These are phyloP conservation scores for Neoniphon sammara DNA, from an alignment of 2,797 vertebrate genomes.

Conservation along the genomic window DNA sequence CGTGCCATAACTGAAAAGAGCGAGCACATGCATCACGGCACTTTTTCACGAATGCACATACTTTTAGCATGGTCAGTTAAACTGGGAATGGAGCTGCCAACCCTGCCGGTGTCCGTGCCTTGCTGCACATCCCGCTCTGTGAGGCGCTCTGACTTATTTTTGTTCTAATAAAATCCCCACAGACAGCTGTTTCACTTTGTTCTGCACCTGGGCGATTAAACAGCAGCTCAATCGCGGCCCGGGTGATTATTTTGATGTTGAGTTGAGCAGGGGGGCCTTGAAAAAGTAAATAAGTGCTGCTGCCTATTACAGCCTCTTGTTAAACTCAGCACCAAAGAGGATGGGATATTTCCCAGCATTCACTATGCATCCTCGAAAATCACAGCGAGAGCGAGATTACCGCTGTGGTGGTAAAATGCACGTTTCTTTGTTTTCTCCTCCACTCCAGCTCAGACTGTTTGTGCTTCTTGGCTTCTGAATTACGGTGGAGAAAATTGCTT, in stretches of 20 bases:
- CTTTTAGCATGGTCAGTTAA: background rate
- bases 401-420: slow-evolving; percentile 8
- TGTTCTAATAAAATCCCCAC: slow-evolving; percentile 1
- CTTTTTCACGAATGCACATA: slow-evolving; percentile 1
- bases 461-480: slow-evolving; percentile 34
- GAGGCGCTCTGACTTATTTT: background rate
- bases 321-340: background rate
- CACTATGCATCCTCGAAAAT: background rate
- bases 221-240: slow-evolving; percentile 34
- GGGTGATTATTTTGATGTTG: background rate
- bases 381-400: slow-evolving; percentile 10
- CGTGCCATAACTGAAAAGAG: too few species aligned
- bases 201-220: slow-evolving; percentile 55
- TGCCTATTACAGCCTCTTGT: slow-evolving; percentile 9
- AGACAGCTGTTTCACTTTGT: slow-evolving; percentile 23
- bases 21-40: too few species aligned
- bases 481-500: slow-evolving; percentile 55
- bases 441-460: slow-evolving; percentile 43
- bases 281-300: slow-evolving; percentile 14
- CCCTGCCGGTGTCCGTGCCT: background rate
- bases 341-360: slow-evolving; percentile 1
- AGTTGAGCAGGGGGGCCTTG: background rate
- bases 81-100: background rate
- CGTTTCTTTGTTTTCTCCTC: slow-evolving; percentile 36
- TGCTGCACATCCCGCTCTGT: slow-evolving; percentile 1